A percentile compares a stretch with the other conserved stretches of the same genome.
These are phyloP conservation scores for Neopipo cinnamomea DNA, from an alignment of 2,113 vertebrate species.

Conservation along the genomic window DNA sequence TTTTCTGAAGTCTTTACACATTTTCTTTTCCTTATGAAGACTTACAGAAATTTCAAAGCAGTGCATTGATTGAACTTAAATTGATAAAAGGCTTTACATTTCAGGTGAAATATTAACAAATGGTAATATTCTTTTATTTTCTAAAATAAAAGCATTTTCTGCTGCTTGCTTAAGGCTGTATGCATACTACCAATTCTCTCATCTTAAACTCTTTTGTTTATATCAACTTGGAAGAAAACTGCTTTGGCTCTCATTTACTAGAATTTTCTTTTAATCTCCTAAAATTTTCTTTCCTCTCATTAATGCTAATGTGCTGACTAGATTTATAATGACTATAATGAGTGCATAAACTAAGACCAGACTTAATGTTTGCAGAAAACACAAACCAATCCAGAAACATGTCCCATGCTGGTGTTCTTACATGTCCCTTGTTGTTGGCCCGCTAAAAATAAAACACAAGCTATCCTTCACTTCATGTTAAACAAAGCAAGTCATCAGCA, in stretches of 20 bases:
- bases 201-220: background rate
- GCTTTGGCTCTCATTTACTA: background rate
- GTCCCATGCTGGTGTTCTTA: background rate
- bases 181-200: background rate
- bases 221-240: background rate
- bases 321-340: background rate
- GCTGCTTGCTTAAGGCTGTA: background rate
- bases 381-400: background rate
- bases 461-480: background rate
- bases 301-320: background rate
- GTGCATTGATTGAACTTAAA: background rate
- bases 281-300: background rate
- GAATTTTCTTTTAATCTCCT: background rate
- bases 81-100: background rate
- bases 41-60: background rate
- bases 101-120: background rate
- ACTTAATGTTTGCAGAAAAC: background rate
- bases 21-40: background rate
- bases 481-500: background rate
- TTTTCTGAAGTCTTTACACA: background rate
- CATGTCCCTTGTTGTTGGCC: background rate
- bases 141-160: background rate
- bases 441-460: background rate
- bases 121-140: background rate
- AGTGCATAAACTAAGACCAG: background rate